Base-by-base conservation (phyloP, 2,888 invertebrate species). In the Flabesymbios commensalis region DNA sequence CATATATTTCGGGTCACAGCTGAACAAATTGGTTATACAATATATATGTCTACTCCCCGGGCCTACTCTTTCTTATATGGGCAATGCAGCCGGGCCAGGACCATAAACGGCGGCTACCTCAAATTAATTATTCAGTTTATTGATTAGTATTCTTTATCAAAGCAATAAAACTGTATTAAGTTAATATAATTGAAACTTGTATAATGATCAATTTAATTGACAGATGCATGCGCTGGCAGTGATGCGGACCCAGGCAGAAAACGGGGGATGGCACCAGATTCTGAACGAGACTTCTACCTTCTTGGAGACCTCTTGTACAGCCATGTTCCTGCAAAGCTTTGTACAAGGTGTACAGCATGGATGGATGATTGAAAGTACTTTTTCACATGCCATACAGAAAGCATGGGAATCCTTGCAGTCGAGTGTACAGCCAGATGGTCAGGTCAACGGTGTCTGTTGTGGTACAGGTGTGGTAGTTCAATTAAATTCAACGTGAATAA, bases 391-490 rank as follows among this genome's bases (percentile, higher is more conserved):
- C n/a, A 55, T 54, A 29, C 3, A 14, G 29, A 3, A 28, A 22
- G 59, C 42, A 4, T 59, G 59, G 59, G 19, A 4, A 29, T 52
- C 53, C 4, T 32, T 59, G 32, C 43, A 31, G 19, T 24, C 14
- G 5, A 29, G 31, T 17, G 5, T 59, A 5, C 17, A 22, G 3
- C 14, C 3, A 19, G 59, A 59, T 43, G 59, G 59, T 3, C 41
- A 17, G 4, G 53, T 59, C 5, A 19, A 29, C 14, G 59, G 59
- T 3, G 54, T 59, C 10, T 59, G 53, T 48, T 17, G 5, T 17
- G 59, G 59, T 7, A 59, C 59, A 41, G 59, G 59, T 55, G 4
- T 24, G 43, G n/a, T n/a, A n/a, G n/a, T n/a, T n/a, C n/a, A n/a
- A n/a, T n/a, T n/a, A n/a, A n/a, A n/a, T n/a, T n/a, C n/a, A n/a